Evolutionary conservation across 2,888 invertebrate species (phyloP).

Genomic region (Caenorhabditis sp.): DNA sequence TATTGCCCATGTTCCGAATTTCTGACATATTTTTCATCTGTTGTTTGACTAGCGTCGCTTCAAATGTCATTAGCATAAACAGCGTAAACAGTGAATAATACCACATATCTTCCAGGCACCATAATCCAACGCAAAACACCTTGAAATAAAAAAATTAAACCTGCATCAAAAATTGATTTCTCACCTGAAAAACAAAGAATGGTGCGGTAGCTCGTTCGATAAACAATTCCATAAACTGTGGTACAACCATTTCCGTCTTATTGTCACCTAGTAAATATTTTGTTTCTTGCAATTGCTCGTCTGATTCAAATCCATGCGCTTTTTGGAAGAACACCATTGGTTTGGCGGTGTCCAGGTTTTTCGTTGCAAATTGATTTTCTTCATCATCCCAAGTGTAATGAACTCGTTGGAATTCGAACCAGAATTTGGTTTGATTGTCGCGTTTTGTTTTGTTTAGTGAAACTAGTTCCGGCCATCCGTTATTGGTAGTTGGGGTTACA

Average conservation of each 20-base stretch:
- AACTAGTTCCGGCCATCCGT: conserved; percentile 94
- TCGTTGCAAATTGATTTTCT: conserved; percentile 81
- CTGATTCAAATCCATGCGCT: conserved; percentile 87
- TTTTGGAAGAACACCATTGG: conserved; percentile 77
- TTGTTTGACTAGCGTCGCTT: conserved; percentile 96
- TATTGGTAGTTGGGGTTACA: conserved; percentile 94
- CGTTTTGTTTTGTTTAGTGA: conserved; percentile 76
- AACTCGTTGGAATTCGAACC: conserved; percentile 96
- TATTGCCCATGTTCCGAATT: conserved; percentile 98
- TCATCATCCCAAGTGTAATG: conserved; percentile 85
- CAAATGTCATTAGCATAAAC: conserved; percentile 77
- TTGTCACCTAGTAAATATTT: conserved; percentile 88
- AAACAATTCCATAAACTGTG: conserved; percentile 94
- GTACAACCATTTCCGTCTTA: conserved; percentile 86
- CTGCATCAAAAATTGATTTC: too few species aligned
- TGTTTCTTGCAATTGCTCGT: conserved; percentile 80
- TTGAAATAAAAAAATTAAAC: conserved; percentile 20
- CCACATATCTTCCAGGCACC: conserved; percentile 90
- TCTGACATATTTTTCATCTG: conserved; percentile 97
- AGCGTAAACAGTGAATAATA: conserved; percentile 70
- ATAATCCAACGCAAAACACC: conserved; percentile 95
- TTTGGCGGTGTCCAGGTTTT: conserved; percentile 85
- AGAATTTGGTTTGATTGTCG: conserved; percentile 74
- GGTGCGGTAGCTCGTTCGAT: conserved; percentile 97
- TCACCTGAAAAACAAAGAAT: conserved; percentile 98